A percentile compares a stretch with the other conserved stretches of the same genome.
Evolutionary conservation across 2,797 vertebrate genomes (phyloP).

Genomic region (Sebastes kiyomatsui): DNA sequence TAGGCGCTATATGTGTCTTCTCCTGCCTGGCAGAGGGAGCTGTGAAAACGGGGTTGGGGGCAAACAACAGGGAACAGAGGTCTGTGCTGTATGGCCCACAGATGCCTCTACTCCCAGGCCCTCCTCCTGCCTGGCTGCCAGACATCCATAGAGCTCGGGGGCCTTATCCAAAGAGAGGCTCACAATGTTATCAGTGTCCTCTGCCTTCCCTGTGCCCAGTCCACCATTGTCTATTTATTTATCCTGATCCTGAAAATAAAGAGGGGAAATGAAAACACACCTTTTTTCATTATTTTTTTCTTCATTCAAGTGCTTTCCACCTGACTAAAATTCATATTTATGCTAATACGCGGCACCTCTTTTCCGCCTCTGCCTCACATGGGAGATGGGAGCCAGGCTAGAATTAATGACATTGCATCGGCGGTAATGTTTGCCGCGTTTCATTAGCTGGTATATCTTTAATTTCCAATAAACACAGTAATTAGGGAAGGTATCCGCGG

Average conservation of each 20-base stretch:
- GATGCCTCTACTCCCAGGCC: constrained; percentile 44
- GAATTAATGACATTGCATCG: constrained; percentile 86
- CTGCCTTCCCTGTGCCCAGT: constrained; percentile 45
- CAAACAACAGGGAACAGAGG: constrained; percentile 32
- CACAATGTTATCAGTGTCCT: constrained; percentile 46
- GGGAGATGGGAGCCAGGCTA: constrained; percentile 78
- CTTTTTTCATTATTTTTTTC: constrained; percentile 79
- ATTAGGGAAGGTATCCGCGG: constrained; percentile 84
- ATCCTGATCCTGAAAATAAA: constrained; percentile 73
- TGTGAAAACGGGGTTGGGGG: constrained; percentile 23
- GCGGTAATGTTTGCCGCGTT: constrained; percentile 84
- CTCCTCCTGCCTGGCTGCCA: constrained; percentile 40
- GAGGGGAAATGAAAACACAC: constrained; percentile 79
- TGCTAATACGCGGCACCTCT: constrained; percentile 80
- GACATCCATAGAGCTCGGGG: constrained; percentile 37
- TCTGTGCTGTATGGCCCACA: constrained; percentile 28
- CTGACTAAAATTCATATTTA: constrained; percentile 87
- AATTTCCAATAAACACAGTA: constrained; percentile 89
- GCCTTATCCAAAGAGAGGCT: constrained; percentile 43
- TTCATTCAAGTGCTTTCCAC: constrained; percentile 83
- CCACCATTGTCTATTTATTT: constrained; percentile 75
- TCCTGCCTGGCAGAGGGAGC: constrained; percentile 20
- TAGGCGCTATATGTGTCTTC: constrained; percentile 39
- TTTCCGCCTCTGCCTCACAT: constrained; percentile 74
- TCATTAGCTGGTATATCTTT: constrained; percentile 88